phyloP scores from a whole-genome alignment of 2,797 vertebrate species.

The Emys orbicularis region DNA sequence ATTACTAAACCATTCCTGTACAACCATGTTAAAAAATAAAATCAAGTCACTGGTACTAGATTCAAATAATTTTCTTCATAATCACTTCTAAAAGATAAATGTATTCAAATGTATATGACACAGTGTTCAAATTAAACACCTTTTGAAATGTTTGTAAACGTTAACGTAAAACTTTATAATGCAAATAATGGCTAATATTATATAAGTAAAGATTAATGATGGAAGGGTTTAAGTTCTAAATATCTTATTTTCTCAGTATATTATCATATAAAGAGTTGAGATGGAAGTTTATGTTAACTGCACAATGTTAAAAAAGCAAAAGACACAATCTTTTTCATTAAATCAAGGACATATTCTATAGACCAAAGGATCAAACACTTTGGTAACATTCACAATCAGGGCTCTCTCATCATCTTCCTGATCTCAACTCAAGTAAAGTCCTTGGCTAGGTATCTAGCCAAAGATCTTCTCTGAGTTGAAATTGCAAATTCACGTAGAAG shows the following conservation, averaged over 20 bases:
- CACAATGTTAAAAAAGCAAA: rapidly evolving
- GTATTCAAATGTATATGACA: rapidly evolving
- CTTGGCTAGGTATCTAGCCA: not conserved
- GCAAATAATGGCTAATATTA: not conserved
- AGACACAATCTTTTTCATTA: not conserved
- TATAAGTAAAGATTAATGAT: not conserved
- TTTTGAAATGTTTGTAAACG: not conserved
- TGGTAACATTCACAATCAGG: rapidly evolving
- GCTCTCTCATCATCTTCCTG: not conserved
- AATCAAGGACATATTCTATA: rapidly evolving
- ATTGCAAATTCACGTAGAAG: not conserved
- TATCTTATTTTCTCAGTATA: not conserved
- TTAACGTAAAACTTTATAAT: not conserved
- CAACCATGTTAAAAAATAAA: not conserved
- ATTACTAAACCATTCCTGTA: not conserved
- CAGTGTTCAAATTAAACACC: not conserved
- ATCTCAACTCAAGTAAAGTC: not conserved
- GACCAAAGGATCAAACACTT: not conserved
- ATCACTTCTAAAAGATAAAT: not conserved
- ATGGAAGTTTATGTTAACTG: not conserved
- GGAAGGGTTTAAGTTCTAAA: not conserved
- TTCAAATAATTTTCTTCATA: not conserved
- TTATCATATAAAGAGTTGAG: not conserved
- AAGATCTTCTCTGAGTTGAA: not conserved
- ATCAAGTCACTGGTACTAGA: not conserved